These are phyloP conservation scores for Pilophorus perplexus DNA, from an alignment of 2,888 invertebrate species.

Conservation along the genomic window DNA sequence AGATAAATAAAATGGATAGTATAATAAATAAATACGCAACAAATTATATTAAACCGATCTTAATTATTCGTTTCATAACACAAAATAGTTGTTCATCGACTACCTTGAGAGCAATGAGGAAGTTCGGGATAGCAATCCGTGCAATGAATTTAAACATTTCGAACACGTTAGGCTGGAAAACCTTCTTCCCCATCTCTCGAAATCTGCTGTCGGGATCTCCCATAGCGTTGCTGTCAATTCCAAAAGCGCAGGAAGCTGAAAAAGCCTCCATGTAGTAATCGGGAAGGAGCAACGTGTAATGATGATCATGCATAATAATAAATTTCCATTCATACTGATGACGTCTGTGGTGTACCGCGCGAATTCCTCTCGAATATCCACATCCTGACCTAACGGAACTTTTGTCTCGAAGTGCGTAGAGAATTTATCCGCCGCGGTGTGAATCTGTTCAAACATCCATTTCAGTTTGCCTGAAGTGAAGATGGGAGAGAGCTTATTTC, in stretches of 20 bases:
- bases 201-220: conserved; percentile 28
- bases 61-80: too few species aligned
- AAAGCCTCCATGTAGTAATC: too few species aligned
- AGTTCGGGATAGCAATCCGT: neutral
- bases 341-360: conserved; percentile 8
- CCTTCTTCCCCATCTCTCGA: conserved; percentile 27
- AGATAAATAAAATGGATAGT: too few species aligned
- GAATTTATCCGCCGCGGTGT: conserved; percentile 4
- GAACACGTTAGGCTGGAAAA: conserved; percentile 6
- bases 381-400: neutral
- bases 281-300: too few species aligned
- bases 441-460: conserved; percentile 31
- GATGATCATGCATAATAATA: too few species aligned
- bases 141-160: neutral
- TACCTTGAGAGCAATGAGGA: neutral
- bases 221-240: conserved; percentile 30
- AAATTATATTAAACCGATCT: too few species aligned
- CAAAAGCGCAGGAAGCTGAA: conserved; percentile 41
- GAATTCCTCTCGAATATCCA: neutral
- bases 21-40: too few species aligned
- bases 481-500: conserved; percentile 14
- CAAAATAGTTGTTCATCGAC: too few species aligned
- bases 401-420: neutral
- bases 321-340: neutral
- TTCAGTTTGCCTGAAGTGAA: conserved; percentile 28